Conservation (phyloP, 2,113 vertebrate genomes). For the Pampusana beccarii region DNA sequence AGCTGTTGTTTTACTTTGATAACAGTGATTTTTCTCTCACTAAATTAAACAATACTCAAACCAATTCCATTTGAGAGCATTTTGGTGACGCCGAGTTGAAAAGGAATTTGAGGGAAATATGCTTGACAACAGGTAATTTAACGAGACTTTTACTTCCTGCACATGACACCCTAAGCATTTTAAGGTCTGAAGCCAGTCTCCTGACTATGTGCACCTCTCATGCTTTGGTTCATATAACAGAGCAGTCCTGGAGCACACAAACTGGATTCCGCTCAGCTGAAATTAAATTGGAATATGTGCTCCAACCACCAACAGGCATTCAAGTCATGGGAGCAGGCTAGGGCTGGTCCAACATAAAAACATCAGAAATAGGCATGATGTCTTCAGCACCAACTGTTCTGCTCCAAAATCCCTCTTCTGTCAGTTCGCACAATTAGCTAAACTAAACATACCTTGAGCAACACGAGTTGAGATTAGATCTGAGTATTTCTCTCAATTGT, state of each 20-base stretch:
- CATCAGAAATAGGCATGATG: neutral
- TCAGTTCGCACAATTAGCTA: neutral
- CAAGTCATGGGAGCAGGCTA: neutral
- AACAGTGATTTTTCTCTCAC: constrained; percentile 4
- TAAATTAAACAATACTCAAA: constrained; percentile 18
- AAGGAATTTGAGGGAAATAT: neutral
- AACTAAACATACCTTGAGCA: neutral
- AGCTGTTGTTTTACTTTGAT: constrained; percentile 33
- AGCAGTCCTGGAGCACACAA: neutral
- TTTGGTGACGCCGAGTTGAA: neutral
- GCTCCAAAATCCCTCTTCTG: neutral
- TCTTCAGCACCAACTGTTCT: neutral
- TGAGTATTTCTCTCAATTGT: neutral
- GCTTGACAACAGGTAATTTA: neutral
- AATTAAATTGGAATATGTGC: neutral
- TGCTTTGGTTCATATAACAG: neutral
- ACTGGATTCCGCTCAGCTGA: neutral
- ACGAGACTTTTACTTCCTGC: neutral
- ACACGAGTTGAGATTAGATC: neutral
- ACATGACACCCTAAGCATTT: neutral
- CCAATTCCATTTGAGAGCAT: neutral
- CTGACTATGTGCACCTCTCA: neutral
- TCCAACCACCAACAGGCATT: neutral
- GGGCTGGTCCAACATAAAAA: neutral
- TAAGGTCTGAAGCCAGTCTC: neutral